Evolutionary conservation across 2,888 invertebrate species (phyloP), one percentile per base, ranked within the genome.

Genomic region (Neoaliturus tenellus): DNA sequence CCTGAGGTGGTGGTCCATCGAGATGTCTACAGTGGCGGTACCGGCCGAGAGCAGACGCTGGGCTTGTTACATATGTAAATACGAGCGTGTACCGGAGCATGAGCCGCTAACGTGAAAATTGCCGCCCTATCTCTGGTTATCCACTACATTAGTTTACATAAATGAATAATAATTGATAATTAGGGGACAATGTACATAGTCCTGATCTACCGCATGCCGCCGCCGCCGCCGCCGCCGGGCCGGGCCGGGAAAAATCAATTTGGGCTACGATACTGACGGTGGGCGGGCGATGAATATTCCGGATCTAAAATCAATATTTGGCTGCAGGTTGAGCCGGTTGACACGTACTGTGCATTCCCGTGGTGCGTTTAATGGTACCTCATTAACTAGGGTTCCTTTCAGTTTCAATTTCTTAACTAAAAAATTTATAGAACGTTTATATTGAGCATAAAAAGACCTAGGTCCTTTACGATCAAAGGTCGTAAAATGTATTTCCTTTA

Each of bases 161-260:
- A 28, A 78, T 78, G 78, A 78, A 78, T 78, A 78, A 78, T 78
- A 78, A 78, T 78, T 78, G 78, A 78, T 78, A 78, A 78, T 78
- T 31, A 78, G 55, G 78, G 71, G 44, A 75, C 75, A 75, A 31
- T 48, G 25, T 28, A 48, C 55, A 48, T 55, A 48, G 55, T 3
- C 51, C 71, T 35, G 78, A 55, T 55, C 78, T 78, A 78, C 78
- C 78, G 78, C 78, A 78, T 55, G 55, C 55, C 5, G 55, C 48
- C 17, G 25, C 55, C 8, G 73, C 17, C 48, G 78, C 78, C 55
- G 28, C 31, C 8, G 73, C 17, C 48, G 78, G 55, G 33, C 17
- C 31, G 33, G 78, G 78, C 33, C n/a, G n/a, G 55, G 10, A 55
- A 20, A 62, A 62, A 62, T 62, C 62, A 62, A 62, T 62, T 62